A percentile compares a stretch with the other conserved stretches of the same genome.
Conservation (phyloP, 2,113 vertebrate genomes). For the Piliocolobus tephrosceles region DNA sequence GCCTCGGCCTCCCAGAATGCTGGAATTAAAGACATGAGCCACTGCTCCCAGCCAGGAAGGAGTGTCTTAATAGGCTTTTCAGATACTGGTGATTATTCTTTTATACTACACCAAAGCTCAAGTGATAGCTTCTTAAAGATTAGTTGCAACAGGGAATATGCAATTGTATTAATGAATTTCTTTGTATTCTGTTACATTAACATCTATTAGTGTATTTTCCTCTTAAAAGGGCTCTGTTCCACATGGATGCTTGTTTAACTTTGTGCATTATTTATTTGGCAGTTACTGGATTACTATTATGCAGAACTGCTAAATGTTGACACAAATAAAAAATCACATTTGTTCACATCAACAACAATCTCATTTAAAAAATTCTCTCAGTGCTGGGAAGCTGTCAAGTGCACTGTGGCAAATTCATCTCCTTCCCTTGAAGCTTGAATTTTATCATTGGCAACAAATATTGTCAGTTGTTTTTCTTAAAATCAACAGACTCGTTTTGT, state of each 20-base stretch:
- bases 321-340: not conserved
- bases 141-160: not conserved
- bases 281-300: not conserved
- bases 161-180: not conserved
- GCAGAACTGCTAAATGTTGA: not conserved
- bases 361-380: not conserved
- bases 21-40: no score
- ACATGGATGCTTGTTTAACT: not conserved
- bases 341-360: not conserved
- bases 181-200: not conserved
- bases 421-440: not conserved
- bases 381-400: not conserved
- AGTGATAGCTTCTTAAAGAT: not conserved
- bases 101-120: not conserved
- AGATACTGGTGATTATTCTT: not conserved
- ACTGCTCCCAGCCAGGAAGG: not conserved
- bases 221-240: not conserved
- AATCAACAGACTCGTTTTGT: slow-evolving; percentile 13
- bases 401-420: not conserved
- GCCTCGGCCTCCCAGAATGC: no score
- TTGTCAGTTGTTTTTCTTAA: not conserved
- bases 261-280: no score
- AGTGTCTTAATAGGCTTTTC: not conserved
- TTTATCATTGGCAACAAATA: not conserved
- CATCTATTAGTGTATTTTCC: not conserved